Evolutionary conservation across 2,888 invertebrate species (phyloP).

Genomic region (Drosophila parthenogenetica): DNA sequence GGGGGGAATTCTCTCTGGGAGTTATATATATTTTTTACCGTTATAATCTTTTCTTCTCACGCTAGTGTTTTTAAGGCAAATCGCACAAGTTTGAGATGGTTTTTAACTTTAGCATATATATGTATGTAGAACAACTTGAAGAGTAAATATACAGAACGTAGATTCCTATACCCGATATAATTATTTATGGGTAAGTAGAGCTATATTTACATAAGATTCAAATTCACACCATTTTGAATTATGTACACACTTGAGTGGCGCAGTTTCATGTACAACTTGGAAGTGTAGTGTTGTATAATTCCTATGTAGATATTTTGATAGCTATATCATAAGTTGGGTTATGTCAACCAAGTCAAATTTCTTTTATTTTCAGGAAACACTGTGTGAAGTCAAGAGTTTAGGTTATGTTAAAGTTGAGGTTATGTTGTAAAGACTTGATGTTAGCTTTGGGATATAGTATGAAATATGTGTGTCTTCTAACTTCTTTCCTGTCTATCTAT

Average conservation of each 20-base stretch:
- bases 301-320: neutral
- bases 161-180: constrained; percentile 2
- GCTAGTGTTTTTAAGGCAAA: constrained; percentile 63
- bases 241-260: neutral
- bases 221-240: constrained; percentile 12
- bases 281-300: constrained; percentile 2
- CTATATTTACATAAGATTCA: constrained; percentile 5
- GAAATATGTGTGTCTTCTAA: too few relatives aligned
- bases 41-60: constrained; percentile 26
- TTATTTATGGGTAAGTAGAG: neutral
- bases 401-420: too few relatives aligned
- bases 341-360: neutral
- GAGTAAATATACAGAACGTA: constrained; percentile 11
- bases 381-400: neutral
- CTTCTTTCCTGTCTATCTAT: neutral
- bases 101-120: constrained; percentile 20
- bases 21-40: neutral
- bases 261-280: constrained; percentile 3
- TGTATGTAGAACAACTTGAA: constrained; percentile 31
- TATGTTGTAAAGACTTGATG: too few relatives aligned
- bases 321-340: constrained; percentile 14
- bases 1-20: neutral
- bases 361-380: too few relatives aligned
- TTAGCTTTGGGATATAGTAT: too few relatives aligned
- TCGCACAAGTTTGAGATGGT: constrained; percentile 58